Conservation (phyloP, 64 coral and sea anemone species). For the Montipora capricornis region DNA sequence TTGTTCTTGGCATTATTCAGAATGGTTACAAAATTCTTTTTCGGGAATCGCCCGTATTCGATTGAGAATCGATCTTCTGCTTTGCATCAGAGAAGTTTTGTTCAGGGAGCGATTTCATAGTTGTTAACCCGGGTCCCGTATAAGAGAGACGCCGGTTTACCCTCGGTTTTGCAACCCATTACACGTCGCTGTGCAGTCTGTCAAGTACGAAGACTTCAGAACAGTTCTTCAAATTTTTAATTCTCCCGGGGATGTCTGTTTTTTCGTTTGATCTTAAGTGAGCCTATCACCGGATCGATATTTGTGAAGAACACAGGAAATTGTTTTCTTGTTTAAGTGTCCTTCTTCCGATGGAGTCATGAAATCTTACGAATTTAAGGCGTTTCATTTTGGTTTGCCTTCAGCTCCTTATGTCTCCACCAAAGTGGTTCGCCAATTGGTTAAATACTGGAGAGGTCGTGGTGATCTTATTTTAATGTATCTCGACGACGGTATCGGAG, state of each 20-base stretch:
- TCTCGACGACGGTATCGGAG: not conserved
- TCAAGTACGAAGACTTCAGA: too few species aligned
- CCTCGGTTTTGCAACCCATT: slow-evolving; percentile 71
- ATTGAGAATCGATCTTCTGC: slow-evolving; percentile 62
- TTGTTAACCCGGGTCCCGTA: slow-evolving; percentile 22
- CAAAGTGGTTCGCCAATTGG: not conserved
- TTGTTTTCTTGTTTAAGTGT: not conserved
- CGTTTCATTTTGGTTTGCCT: slow-evolving; percentile 11
- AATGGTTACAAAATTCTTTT: slow-evolving; percentile 31
- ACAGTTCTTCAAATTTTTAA: not conserved
- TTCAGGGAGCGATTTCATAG: not conserved
- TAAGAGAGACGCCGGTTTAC: slow-evolving; percentile 5
- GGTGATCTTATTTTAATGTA: not conserved
- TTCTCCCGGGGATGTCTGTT: not conserved
- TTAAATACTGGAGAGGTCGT: not conserved
- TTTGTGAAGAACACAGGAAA: slow-evolving; percentile 20
- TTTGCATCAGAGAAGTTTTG: not conserved
- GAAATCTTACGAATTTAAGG: slow-evolving; percentile 26
- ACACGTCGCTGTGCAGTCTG: slow-evolving; percentile 40
- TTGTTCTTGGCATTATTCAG: slow-evolving; percentile 59
- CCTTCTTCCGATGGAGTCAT: not conserved
- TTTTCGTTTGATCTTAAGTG: not conserved
- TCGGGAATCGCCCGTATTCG: not conserved
- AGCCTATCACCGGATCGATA: slow-evolving; percentile 20
- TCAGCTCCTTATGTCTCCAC: slow-evolving; percentile 1